Percentiles rank a stretch among this genome's conserved stretches.
These are phyloP conservation scores for Lissocephala sabroskyi DNA, from an alignment of 2,888 invertebrate species.

Conservation along the genomic window DNA sequence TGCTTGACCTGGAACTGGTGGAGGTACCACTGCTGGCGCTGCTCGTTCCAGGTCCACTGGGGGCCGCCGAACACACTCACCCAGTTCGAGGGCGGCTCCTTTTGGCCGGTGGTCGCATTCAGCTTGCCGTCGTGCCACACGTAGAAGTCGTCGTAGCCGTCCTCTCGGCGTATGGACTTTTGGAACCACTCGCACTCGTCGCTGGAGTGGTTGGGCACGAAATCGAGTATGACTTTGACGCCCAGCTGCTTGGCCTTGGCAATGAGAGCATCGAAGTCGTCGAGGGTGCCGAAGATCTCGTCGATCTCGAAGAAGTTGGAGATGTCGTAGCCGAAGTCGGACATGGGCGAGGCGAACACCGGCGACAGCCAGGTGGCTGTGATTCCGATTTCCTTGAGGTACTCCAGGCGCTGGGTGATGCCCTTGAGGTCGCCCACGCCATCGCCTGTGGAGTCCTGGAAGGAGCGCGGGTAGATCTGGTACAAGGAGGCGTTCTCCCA, in stretches of 20 bases:
- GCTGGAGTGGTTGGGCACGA: constrained; percentile 85
- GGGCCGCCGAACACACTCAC: constrained; percentile 76
- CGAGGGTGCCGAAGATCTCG: constrained; percentile 77
- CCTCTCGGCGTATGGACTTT: constrained; percentile 77
- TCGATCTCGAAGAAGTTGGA: constrained; percentile 80
- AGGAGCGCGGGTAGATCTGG: constrained; percentile 89
- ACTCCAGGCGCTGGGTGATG: constrained; percentile 75
- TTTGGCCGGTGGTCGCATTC: constrained; percentile 34
- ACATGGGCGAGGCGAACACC: constrained; percentile 82
- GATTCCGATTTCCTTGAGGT: constrained; percentile 80
- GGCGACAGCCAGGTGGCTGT: constrained; percentile 83
- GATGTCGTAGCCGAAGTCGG: constrained; percentile 86
- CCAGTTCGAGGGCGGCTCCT: constrained; percentile 62
- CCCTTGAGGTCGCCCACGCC: constrained; percentile 89
- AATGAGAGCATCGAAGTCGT: constrained; percentile 79
- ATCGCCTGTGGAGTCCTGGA: constrained; percentile 86
- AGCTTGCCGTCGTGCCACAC: constrained; percentile 80
- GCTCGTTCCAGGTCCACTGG: constrained; percentile 80
- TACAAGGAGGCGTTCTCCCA: constrained; percentile 87
- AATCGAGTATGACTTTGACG: constrained; percentile 75
- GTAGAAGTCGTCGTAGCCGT: constrained; percentile 82
- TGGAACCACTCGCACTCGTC: constrained; percentile 89
- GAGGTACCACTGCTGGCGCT: constrained; percentile 78
- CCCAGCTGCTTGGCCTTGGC: constrained; percentile 74
- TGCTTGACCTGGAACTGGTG: constrained; percentile 79